Evolutionary conservation across 2,888 invertebrate genomes (phyloP).

Genomic region (Andrena camellia): DNA sequence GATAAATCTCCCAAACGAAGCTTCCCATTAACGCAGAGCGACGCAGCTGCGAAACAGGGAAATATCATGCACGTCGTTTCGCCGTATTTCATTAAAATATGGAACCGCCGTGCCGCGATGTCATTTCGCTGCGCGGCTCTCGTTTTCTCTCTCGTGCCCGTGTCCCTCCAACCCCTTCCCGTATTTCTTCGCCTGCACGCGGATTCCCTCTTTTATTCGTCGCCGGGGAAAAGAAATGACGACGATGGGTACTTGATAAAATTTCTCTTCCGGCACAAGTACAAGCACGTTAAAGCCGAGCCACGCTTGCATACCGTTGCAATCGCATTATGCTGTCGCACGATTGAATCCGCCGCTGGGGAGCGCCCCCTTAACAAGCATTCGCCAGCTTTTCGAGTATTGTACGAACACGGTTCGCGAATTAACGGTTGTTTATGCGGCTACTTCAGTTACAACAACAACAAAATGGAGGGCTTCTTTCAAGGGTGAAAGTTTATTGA

Average conservation of each 20-base stretch:
- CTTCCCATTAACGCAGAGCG: slow-evolving; percentile 4
- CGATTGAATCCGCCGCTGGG: slow-evolving; percentile 37
- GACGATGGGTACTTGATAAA: slow-evolving; percentile 52
- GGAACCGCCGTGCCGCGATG: slow-evolving; percentile 20
- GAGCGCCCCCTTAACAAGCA: slow-evolving; percentile 30
- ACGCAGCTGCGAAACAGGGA: slow-evolving; percentile 23
- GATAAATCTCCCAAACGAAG: slow-evolving; percentile 4
- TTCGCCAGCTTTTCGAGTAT: slow-evolving; percentile 29
- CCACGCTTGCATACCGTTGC: slow-evolving; percentile 42
- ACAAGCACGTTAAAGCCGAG: slow-evolving; percentile 47
- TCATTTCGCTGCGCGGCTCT: slow-evolving; percentile 11
- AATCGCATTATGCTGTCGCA: slow-evolving; percentile 51
- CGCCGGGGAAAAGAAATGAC: slow-evolving; percentile 48
- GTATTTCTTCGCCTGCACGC: slow-evolving; percentile 39
- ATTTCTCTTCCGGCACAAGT: slow-evolving; percentile 55
- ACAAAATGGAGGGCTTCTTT: neutral
- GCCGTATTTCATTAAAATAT: slow-evolving; percentile 34
- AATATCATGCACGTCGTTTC: neutral
- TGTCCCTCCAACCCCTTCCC: slow-evolving; percentile 24
- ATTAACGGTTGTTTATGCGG: slow-evolving; percentile 49
- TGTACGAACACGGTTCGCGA: slow-evolving; percentile 45
- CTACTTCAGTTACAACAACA: slow-evolving; percentile 13
- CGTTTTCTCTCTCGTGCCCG: slow-evolving; percentile 34
- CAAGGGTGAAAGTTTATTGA: slow-evolving; percentile 25
- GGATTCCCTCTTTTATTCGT: slow-evolving; percentile 18